Conservation (phyloP, 2,113 vertebrate species). For the Macquaria australasica region DNA sequence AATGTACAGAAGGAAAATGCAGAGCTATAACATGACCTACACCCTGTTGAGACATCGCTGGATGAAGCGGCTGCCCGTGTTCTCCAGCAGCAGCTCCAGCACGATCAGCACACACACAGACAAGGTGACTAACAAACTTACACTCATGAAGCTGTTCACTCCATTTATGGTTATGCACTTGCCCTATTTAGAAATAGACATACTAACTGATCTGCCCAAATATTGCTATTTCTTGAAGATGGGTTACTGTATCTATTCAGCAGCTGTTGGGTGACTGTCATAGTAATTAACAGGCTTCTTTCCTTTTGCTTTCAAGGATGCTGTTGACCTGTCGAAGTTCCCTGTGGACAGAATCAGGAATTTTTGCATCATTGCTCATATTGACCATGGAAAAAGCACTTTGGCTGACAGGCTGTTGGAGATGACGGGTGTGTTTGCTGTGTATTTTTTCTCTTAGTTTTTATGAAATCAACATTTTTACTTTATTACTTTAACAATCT, state of each 20-base stretch:
- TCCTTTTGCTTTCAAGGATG: conserved; percentile 82
- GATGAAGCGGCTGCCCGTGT: conserved; percentile 67
- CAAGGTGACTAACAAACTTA: conserved; percentile 68
- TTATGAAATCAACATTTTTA: background rate
- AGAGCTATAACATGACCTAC: conserved; percentile 31
- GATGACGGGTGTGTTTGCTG: conserved; percentile 89
- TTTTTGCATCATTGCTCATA: conserved; percentile 97
- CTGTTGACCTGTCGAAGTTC: conserved; percentile 89
- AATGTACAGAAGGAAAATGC: conserved; percentile 65
- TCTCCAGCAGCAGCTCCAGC: conserved; percentile 34
- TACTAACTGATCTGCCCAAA: background rate
- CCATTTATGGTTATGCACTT: background rate
- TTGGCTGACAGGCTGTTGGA: conserved; percentile 95
- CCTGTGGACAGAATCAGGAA: conserved; percentile 92
- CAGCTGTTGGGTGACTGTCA: background rate
- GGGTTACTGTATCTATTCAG: too few species aligned
- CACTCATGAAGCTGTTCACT: background rate
- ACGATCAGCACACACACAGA: conserved; percentile 58
- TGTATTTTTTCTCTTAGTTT: too few species aligned
- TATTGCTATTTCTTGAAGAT: too few species aligned
- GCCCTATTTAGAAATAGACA: background rate
- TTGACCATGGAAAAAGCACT: conserved; percentile 99
- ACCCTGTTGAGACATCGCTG: conserved; percentile 76
- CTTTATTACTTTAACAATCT: too few species aligned
- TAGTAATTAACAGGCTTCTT: background rate